These are phyloP conservation scores for Amphiprion ocellaris DNA, from an alignment of 2,113 vertebrate species.

Conservation along the genomic window DNA sequence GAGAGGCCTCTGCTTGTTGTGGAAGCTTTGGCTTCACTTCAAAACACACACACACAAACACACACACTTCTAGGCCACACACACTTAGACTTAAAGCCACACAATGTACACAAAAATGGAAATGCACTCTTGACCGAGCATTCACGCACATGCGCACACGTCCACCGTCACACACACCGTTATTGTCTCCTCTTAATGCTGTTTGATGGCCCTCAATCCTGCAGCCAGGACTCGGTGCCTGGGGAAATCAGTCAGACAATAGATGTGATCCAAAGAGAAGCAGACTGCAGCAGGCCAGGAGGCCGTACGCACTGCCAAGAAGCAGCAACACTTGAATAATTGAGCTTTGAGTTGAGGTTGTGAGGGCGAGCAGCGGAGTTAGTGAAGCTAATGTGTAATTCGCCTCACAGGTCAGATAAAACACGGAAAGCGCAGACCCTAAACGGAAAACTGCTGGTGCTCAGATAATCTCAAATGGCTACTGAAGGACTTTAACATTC, in stretches of 20 bases:
- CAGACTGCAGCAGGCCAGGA: conserved; percentile 60
- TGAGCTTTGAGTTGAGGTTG: conserved; percentile 50
- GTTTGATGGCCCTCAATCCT: conserved; percentile 71
- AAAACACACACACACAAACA: conserved; percentile 54
- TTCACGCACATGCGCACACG: conserved; percentile 37
- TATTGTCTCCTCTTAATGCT: conserved; percentile 69
- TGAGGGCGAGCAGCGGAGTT: conserved; percentile 44
- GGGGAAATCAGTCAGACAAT: conserved; percentile 71
- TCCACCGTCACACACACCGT: conserved; percentile 45
- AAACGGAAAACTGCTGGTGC: neutral
- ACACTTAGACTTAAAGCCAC: conserved; percentile 18
- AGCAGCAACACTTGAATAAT: conserved; percentile 66
- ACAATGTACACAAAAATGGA: conserved; percentile 31
- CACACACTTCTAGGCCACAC: conserved; percentile 27
- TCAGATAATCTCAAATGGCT: neutral
- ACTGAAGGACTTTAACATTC: conserved; percentile 1
- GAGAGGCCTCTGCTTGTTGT: conserved; percentile 72
- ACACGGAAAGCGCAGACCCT: neutral
- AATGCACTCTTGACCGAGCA: conserved; percentile 13
- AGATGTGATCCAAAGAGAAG: conserved; percentile 60
- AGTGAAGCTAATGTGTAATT: conserved; percentile 46
- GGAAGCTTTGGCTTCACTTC: conserved; percentile 64
- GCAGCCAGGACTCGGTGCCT: conserved; percentile 48
- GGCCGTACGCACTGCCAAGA: conserved; percentile 53
- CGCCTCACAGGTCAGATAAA: conserved; percentile 28